Conservation (phyloP, 2,888 invertebrate species). For the Thymelicus acteon region DNA sequence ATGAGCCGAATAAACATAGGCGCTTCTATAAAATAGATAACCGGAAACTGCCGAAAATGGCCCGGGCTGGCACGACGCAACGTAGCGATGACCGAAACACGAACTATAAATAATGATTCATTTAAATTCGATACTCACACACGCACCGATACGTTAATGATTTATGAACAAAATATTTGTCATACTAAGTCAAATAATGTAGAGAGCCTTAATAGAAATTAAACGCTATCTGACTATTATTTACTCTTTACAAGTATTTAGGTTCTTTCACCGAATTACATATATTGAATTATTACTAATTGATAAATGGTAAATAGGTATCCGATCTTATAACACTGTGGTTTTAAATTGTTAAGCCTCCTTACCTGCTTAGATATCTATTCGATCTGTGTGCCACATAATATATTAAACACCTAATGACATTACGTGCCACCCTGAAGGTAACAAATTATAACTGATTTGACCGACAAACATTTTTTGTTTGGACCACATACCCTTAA, state of each 20-base stretch:
- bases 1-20: constrained; percentile 49
- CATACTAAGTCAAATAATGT: constrained; percentile 37
- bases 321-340: not conserved
- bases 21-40: constrained; percentile 52
- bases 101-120: constrained; percentile 72
- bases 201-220: constrained; percentile 25
- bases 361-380: constrained; percentile 40
- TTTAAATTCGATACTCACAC: constrained; percentile 74
- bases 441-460: constrained; percentile 71
- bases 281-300: too few species aligned
- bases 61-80: constrained; percentile 55
- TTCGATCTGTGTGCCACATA: constrained; percentile 56
- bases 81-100: constrained; percentile 66
- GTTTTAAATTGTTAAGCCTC: not conserved
- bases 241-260: not conserved
- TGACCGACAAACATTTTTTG: constrained; percentile 78
- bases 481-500: constrained; percentile 70
- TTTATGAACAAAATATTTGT: constrained; percentile 59
- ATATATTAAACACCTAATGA: constrained; percentile 70
- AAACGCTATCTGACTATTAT: not conserved
- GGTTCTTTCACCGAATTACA: not conserved
- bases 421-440: constrained; percentile 76
- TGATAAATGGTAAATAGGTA: too few species aligned
- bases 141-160: constrained; percentile 66
- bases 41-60: constrained; percentile 74